Conservation (phyloP, 2,113 vertebrate genomes). For the Oreochromis niloticus region DNA sequence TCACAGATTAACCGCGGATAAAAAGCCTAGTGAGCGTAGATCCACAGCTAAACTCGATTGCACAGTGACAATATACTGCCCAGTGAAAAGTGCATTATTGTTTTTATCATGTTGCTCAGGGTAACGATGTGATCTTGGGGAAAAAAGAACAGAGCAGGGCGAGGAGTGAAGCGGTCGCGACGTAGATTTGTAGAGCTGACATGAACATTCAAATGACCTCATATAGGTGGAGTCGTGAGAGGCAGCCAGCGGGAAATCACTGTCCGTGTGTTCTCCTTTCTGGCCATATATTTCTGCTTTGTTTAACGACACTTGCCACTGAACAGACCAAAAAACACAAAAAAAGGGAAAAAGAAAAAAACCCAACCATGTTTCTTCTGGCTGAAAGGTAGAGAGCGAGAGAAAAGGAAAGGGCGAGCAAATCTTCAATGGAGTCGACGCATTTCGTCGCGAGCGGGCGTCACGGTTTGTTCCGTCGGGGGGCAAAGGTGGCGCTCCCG, state of each 20-base stretch:
- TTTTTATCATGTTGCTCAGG: constrained; percentile 96
- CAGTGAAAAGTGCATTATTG: constrained; percentile 95
- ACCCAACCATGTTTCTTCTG: constrained; percentile 74
- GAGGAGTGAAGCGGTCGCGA: constrained; percentile 20
- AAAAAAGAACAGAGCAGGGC: neutral
- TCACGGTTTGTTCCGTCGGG: constrained; percentile 93
- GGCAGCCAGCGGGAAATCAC: constrained; percentile 62
- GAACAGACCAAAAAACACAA: constrained; percentile 85
- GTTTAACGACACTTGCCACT: constrained; percentile 93
- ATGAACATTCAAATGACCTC: constrained; percentile 58
- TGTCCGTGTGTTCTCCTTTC: constrained; percentile 62
- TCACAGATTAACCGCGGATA: constrained; percentile 28
- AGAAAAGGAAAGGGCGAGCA: constrained; percentile 1
- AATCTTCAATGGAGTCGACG: constrained; percentile 81
- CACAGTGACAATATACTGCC: constrained; percentile 90
- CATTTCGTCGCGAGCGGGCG: constrained; percentile 79
- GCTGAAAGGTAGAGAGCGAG: constrained; percentile 81
- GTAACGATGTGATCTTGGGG: constrained; percentile 83
- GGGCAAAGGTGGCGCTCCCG: constrained; percentile 94
- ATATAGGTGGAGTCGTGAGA: constrained; percentile 51
- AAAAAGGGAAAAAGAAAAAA: constrained; percentile 11
- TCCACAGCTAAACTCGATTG: constrained; percentile 73
- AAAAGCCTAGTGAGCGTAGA: constrained; percentile 27
- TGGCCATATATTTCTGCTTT: constrained; percentile 83
- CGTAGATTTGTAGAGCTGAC: constrained; percentile 52